Percentiles rank a stretch among this genome's conserved stretches.
These are phyloP conservation scores for Ceratitis capitata DNA, from an alignment of 1,140 invertebrate genomes.

Conservation along the genomic window DNA sequence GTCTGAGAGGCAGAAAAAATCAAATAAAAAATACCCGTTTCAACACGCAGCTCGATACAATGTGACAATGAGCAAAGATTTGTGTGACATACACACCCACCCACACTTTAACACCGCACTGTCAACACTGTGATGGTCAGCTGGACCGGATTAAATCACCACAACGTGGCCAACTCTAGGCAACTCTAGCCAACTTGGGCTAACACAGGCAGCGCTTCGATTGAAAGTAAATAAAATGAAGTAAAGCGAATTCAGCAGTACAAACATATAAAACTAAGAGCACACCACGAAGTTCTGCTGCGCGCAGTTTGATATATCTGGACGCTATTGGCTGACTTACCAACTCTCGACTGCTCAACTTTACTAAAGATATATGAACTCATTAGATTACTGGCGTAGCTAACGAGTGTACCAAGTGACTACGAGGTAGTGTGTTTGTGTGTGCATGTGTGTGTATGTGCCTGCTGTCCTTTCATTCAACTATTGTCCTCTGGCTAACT, in stretches of 20 bases:
- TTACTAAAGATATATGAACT: background rate
- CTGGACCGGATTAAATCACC: background rate
- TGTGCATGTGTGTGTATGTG: no score
- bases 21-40: background rate
- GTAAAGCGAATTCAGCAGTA: background rate
- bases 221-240: constrained; percentile 13
- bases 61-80: background rate
- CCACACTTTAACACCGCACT: background rate
- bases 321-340: background rate
- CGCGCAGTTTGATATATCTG: no score
- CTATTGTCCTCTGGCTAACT: background rate
- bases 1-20: no score
- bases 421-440: no score
- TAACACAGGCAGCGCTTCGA: background rate
- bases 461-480: no score
- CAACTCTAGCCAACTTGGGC: no score
- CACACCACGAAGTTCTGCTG: background rate
- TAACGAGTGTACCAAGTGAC: background rate
- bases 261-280: background rate
- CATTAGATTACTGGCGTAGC: constrained; percentile 19
- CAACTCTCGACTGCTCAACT: background rate
- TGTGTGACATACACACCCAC: background rate
- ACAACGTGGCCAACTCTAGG: background rate
- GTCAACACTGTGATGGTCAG: background rate
- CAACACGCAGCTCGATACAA: background rate